These are phyloP conservation scores for Phengaris arion DNA, from an alignment of 2,888 invertebrate genomes.

Conservation along the genomic window DNA sequence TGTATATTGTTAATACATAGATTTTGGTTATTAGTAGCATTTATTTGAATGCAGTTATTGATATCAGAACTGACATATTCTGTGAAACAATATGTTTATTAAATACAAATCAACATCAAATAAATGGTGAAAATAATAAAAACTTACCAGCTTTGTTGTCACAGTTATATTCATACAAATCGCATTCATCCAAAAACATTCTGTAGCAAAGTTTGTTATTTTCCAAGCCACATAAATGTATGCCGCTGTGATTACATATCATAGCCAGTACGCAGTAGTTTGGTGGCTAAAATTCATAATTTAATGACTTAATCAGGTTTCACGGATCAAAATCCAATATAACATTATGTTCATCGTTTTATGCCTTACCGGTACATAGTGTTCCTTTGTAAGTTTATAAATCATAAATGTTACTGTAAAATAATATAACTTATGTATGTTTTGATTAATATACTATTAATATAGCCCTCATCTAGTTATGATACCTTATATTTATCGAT, in stretches of 20 bases:
- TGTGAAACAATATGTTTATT: not conserved
- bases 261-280: slow-evolving; percentile 48
- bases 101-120: not conserved
- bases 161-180: slow-evolving; percentile 61
- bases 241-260: slow-evolving; percentile 57
- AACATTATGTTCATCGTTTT: not conserved
- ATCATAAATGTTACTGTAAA: not conserved
- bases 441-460: not conserved
- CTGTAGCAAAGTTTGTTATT: slow-evolving; percentile 38
- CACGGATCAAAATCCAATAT: not conserved
- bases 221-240: slow-evolving; percentile 50
- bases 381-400: not conserved
- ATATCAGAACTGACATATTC: not conserved
- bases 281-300: slow-evolving; percentile 43
- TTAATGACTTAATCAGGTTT: not conserved
- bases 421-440: not conserved
- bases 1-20: too few species aligned
- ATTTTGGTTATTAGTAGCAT: not conserved
- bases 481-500: too few species aligned
- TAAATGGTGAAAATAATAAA: not conserved
- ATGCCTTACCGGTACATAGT: not conserved
- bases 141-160: slow-evolving; percentile 50
- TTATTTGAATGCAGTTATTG: not conserved
- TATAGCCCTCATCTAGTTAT: not conserved
- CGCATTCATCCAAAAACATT: slow-evolving; percentile 58